A percentile compares a stretch with the other conserved stretches of the same genome.
These are phyloP conservation scores for Metopolophium dirhodum DNA, from an alignment of 1,140 invertebrate species.

Conservation along the genomic window DNA sequence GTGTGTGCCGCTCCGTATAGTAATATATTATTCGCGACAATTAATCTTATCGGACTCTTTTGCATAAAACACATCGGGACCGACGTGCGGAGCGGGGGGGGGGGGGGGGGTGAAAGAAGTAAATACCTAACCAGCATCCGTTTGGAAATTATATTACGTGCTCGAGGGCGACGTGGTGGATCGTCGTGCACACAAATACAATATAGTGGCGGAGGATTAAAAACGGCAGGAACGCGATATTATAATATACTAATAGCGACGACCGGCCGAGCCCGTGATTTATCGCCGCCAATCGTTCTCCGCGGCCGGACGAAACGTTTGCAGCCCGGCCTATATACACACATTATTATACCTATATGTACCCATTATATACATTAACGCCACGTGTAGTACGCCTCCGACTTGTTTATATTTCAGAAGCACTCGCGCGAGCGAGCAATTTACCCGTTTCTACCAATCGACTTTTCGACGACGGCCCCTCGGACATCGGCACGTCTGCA, in stretches of 20 bases:
- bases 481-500: too few species aligned
- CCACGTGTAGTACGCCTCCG: not conserved
- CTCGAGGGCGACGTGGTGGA: not conserved
- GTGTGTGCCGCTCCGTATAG: too few species aligned
- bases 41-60: conserved; percentile 39
- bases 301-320: not conserved
- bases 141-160: not conserved
- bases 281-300: not conserved
- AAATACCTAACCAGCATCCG: not conserved
- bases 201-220: not conserved
- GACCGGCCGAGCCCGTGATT: not conserved
- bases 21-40: not conserved
- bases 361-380: not conserved
- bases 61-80: conserved; percentile 20
- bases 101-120: not conserved
- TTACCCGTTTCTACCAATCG: not conserved
- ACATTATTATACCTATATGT: not conserved
- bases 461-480: too few species aligned
- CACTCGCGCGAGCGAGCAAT: not conserved
- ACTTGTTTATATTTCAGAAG: not conserved
- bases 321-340: not conserved
- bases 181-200: not conserved
- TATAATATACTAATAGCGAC: not conserved
- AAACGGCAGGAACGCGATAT: not conserved
- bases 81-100: not conserved